Evolutionary conservation across 2,113 vertebrate genomes (phyloP).

Genomic region (Ammodytes marinus): DNA sequence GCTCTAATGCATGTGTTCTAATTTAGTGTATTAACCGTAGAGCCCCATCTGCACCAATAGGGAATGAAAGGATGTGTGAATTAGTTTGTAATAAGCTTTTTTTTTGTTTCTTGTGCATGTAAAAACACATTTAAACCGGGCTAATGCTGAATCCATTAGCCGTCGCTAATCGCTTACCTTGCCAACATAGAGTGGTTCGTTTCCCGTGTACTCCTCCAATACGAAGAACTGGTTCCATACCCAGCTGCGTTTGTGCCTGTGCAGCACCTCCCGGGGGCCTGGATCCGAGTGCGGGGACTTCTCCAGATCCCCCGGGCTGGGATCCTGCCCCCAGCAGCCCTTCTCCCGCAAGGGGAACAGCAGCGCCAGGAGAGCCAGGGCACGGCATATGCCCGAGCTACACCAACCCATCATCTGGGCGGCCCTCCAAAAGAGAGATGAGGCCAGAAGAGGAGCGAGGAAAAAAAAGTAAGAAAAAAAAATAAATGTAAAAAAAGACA

Average conservation of each 20-base stretch:
- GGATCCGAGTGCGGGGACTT: slow-evolving; percentile 77
- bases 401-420: slow-evolving; percentile 78
- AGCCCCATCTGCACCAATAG: slow-evolving; percentile 11
- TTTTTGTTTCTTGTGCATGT: neutral
- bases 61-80: neutral
- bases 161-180: slow-evolving; percentile 88
- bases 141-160: slow-evolving; percentile 17
- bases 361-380: slow-evolving; percentile 87
- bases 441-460: slow-evolving; percentile 63
- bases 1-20: too few species aligned
- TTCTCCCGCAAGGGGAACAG: slow-evolving; percentile 88
- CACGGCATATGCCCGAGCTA: slow-evolving; percentile 78
- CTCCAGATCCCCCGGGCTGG: slow-evolving; percentile 83
- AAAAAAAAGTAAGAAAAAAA: neutral
- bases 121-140: neutral
- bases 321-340: slow-evolving; percentile 85
- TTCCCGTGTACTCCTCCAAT: slow-evolving; percentile 96
- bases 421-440: slow-evolving; percentile 52
- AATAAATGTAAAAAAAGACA: slow-evolving; percentile 27
- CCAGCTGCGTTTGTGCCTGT: slow-evolving; percentile 96
- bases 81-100: neutral
- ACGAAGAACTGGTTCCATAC: slow-evolving; percentile 99
- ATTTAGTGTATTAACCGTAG: slow-evolving; percentile 9
- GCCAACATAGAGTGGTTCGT: slow-evolving; percentile 96
- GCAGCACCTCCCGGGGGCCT: slow-evolving; percentile 78